Evolutionary conservation across 2,113 vertebrate species (phyloP).

Genomic region (Actenoides lindsayi): DNA sequence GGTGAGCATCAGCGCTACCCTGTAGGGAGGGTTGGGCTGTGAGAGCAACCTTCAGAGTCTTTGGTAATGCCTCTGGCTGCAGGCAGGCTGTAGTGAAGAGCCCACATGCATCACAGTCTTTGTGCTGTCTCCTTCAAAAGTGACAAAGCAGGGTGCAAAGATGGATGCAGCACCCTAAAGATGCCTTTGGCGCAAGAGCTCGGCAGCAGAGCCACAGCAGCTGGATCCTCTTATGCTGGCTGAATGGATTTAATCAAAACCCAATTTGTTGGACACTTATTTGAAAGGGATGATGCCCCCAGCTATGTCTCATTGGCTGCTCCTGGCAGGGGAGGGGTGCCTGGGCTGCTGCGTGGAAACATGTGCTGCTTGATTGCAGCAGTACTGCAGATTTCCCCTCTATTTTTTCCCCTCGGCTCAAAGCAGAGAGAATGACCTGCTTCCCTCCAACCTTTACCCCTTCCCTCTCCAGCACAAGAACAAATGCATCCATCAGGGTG

Average conservation of each 20-base stretch:
- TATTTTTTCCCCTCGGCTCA: neutral
- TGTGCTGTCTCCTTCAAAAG: neutral
- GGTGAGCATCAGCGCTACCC: neutral
- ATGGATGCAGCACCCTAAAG: neutral
- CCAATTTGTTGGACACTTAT: rapidly evolving
- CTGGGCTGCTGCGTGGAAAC: neutral
- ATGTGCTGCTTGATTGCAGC: neutral
- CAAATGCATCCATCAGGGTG: neutral
- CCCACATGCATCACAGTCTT: neutral
- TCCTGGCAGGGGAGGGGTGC: neutral
- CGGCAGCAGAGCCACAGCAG: neutral
- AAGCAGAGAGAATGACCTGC: neutral
- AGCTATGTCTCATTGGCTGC: neutral
- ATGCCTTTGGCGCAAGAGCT: neutral
- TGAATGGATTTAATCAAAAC: neutral
- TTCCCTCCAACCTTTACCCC: neutral
- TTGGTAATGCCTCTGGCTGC: neutral
- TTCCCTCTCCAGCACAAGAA: neutral
- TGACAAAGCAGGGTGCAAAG: neutral
- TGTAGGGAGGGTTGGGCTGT: rapidly evolving
- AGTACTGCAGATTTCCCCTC: neutral
- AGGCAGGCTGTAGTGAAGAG: neutral
- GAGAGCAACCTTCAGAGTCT: neutral
- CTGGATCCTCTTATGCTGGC: neutral
- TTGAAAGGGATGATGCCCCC: neutral